These are phyloP conservation scores for Acleris cristana DNA, from an alignment of 2,888 invertebrate species.

Conservation along the genomic window DNA sequence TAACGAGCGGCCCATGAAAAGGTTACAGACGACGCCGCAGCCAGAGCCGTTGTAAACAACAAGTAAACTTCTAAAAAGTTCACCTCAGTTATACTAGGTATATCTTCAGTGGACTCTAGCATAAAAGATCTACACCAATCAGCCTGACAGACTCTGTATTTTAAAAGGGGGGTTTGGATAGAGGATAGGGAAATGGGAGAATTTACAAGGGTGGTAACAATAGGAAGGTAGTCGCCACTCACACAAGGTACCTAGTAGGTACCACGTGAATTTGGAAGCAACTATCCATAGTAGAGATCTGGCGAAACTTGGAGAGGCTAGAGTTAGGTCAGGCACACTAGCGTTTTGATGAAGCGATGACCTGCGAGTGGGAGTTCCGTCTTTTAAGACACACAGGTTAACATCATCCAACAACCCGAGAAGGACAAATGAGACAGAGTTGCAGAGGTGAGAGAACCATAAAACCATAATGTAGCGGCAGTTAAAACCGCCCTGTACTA, in stretches of 20 bases:
- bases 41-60: conserved; percentile 12
- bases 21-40: no score
- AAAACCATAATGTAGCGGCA: conserved; percentile 19
- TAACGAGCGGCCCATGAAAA: no score
- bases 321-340: conserved; percentile 15
- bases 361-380: conserved; percentile 26
- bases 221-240: background rate
- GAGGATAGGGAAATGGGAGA: background rate
- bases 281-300: no score
- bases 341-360: conserved; percentile 21
- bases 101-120: background rate
- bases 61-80: conserved; percentile 1
- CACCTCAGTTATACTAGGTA: background rate
- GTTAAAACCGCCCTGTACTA: background rate
- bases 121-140: background rate
- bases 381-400: conserved; percentile 33
- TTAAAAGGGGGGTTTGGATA: background rate
- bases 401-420: conserved; percentile 26
- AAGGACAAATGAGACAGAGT: conserved; percentile 11
- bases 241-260: no score
- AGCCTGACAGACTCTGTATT: background rate
- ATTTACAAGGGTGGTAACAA: background rate
- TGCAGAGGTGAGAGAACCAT: conserved; percentile 12
- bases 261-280: no score
- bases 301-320: no score